phyloP scores from a whole-genome alignment of 2,888 invertebrate species.

The Urechis unicinctus region DNA sequence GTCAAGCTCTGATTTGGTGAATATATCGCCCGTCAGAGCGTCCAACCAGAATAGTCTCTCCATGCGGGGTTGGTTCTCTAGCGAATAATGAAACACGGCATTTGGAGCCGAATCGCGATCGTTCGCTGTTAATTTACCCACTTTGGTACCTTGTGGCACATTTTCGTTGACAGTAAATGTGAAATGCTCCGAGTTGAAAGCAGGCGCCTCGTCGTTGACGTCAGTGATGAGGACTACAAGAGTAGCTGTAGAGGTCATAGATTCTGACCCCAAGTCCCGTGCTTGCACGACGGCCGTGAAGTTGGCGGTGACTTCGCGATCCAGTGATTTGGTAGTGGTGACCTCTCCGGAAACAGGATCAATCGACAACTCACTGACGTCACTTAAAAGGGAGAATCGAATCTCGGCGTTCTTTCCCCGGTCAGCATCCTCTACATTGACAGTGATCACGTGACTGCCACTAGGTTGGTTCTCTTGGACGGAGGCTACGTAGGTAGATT shows the following conservation, averaged over 20 bases:
- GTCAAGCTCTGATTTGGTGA: background rate
- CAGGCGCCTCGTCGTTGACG: constrained; percentile 1
- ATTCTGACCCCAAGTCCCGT: background rate
- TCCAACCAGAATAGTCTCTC: background rate
- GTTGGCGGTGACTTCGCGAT: background rate
- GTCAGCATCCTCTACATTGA: constrained; percentile 1
- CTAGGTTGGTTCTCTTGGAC: background rate
- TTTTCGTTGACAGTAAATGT: background rate
- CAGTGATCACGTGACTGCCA: background rate
- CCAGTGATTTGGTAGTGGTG: background rate
- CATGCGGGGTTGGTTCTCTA: background rate
- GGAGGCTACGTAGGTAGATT: background rate
- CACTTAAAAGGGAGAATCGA: background rate
- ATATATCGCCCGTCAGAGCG: background rate
- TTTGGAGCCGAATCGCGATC: background rate
- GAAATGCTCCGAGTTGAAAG: background rate
- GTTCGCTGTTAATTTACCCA: background rate
- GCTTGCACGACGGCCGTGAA: background rate
- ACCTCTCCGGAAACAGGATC: background rate
- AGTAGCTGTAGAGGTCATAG: background rate
- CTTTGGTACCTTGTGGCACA: background rate
- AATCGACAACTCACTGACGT: background rate
- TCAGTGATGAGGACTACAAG: background rate
- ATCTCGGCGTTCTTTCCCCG: background rate
- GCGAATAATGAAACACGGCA: background rate